Conservation (phyloP, 2,888 invertebrate genomes). For the Glaucopsyche alexis region DNA sequence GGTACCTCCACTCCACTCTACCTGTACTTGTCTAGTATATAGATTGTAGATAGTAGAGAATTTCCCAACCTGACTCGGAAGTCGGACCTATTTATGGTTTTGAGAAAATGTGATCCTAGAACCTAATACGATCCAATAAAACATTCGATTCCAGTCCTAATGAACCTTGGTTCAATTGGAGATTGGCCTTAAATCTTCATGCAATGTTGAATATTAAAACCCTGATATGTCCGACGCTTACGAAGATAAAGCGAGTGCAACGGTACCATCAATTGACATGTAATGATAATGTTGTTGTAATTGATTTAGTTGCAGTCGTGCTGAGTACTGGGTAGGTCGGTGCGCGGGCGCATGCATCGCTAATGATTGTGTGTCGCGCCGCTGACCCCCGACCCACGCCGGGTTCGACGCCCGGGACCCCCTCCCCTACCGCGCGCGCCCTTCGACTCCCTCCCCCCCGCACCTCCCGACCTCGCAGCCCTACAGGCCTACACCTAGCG, state of each 20-base stretch:
- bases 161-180: not conserved
- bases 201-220: not conserved
- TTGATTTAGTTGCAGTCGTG: conserved; percentile 16
- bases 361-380: conserved; percentile 73
- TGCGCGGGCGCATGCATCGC: conserved; percentile 60
- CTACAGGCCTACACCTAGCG: conserved; percentile 41
- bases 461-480: conserved; percentile 51
- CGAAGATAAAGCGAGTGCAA: conserved; percentile 20
- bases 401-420: conserved; percentile 70
- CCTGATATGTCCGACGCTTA: not conserved
- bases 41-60: no score
- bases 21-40: no score
- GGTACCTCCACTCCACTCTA: no score
- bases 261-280: conserved; percentile 8
- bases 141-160: not conserved
- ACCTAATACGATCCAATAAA: not conserved
- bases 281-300: conserved; percentile 14
- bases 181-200: not conserved
- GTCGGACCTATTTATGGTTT: not conserved
- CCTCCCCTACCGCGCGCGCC: conserved; percentile 60
- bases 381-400: conserved; percentile 77
- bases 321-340: conserved; percentile 39
- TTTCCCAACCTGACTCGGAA: no score
- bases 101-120: not conserved
- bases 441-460: conserved; percentile 66